Evolutionary conservation across 2,888 invertebrate genomes (phyloP).

Genomic region (Phyllotreta cruciferae): DNA sequence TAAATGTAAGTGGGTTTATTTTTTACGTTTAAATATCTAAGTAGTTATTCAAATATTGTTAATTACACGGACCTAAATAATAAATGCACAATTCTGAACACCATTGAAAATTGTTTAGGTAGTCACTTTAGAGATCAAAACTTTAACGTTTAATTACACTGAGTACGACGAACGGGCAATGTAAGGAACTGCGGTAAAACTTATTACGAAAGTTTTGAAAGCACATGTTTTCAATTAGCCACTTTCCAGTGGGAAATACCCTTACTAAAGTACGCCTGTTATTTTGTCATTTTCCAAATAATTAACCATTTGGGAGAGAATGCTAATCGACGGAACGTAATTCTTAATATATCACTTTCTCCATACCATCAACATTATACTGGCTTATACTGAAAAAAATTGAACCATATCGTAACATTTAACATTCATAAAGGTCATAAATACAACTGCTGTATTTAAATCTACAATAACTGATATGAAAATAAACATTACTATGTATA

Average conservation of each 20-base stretch:
- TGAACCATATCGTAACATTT: too few species aligned
- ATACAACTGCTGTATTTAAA: too few species aligned
- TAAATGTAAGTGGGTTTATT: too few species aligned
- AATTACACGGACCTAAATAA: too few species aligned
- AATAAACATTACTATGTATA: too few species aligned
- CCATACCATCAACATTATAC: too few species aligned
- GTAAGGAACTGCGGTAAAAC: constrained; percentile 13
- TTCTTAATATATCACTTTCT: not conserved
- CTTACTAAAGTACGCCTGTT: constrained; percentile 12
- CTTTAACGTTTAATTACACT: constrained; percentile 1
- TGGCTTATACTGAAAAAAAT: too few species aligned
- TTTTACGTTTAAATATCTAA: too few species aligned
- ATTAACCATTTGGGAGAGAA: constrained; percentile 8
- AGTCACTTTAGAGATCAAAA: not conserved
- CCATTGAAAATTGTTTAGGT: not conserved
- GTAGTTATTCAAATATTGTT: not conserved
- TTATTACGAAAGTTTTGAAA: constrained; percentile 19
- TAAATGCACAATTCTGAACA: too few species aligned
- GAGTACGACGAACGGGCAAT: constrained; percentile 1
- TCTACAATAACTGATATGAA: too few species aligned
- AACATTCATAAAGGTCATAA: too few species aligned
- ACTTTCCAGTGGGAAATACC: not conserved
- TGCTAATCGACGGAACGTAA: not conserved
- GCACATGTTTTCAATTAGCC: constrained; percentile 18
- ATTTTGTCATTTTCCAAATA: constrained; percentile 17